Base-by-base conservation (phyloP, 1,140 invertebrate species). In the Sarcophaga peregrina region DNA sequence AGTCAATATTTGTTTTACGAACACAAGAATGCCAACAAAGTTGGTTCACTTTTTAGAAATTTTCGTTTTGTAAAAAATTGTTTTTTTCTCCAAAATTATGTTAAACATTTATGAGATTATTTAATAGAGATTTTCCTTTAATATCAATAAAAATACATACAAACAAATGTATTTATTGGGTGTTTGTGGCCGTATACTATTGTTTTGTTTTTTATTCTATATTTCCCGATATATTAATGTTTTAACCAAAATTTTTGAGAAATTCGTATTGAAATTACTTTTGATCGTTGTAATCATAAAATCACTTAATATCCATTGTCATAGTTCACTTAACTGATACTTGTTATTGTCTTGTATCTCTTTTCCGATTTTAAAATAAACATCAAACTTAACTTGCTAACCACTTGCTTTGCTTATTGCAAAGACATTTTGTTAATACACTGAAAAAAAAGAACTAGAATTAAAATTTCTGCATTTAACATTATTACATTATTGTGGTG, bases 281-380 rank as follows among this genome's bases (percentile, higher is more conserved):
- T 9, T 25, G 8, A 68, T 20, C 17, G 62, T 68, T 68, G 8
- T 68, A 20, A 68, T 68, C 62, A 68, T 25, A 68, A 68, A 68
- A 68, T 68, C 17, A 68, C 62, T 68, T 68, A 68, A 68, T 25
- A 8, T 68, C 62, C 62, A 68, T 68, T 25, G 62, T 25, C 62
- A 68, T 68, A 68, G 62, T 25, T 68, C 62, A 68, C 15, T 68
- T 68, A 68, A 68, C 62, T 20, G 62, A 68, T 68, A 68, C 62
- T 68, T 68, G 62, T 25, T 68, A 25, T 37, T 68, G 17, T 68
- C 62, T 68, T 68, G 62, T 68, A 68, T 17, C 58, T 68, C 20
- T 68, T 68, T 68, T 20, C 62, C 9, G 62, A 20, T 25, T 68
- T 68, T 68, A n/a, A 25, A 68, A 68, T 58, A 58, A 68, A 68